phyloP scores from a whole-genome alignment of 2,888 invertebrate genomes.

The Cactoblastis cactorum region DNA sequence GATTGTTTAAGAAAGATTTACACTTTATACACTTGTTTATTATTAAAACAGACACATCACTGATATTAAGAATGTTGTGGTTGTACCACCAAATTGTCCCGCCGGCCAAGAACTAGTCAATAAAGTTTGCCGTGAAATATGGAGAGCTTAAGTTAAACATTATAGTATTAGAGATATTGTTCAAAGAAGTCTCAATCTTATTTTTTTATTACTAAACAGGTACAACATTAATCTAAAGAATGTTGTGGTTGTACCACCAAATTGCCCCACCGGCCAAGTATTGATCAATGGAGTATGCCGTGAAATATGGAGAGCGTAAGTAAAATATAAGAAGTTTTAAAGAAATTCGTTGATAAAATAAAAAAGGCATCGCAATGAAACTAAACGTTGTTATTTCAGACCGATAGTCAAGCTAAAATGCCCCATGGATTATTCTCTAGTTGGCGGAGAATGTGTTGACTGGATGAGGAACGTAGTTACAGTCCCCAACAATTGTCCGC shows the following conservation, averaged over 20 bases:
- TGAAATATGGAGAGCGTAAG: constrained; percentile 20
- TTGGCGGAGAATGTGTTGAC: constrained; percentile 25
- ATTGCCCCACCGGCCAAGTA: constrained; percentile 26
- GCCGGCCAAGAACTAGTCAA: constrained; percentile 24
- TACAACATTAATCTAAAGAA: constrained; percentile 5
- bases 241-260: constrained; percentile 25
- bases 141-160: constrained; percentile 13
- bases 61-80: constrained; percentile 18
- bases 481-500: constrained; percentile 36
- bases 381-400: no score
- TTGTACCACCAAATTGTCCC: constrained; percentile 28
- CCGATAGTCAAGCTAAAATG: constrained; percentile 22
- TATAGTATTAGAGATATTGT: no score
- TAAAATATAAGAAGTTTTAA: no score
- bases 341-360: no score
- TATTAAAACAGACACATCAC: background rate
- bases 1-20: no score
- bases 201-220: background rate
- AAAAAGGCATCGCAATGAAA: no score
- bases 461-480: constrained; percentile 25
- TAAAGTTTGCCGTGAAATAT: constrained; percentile 26
- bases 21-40: no score
- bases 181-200: no score
- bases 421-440: constrained; percentile 19
- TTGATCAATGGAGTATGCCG: constrained; percentile 26